Conservation (phyloP, 2,888 invertebrate genomes). For the Eristalinus sepulchralis region DNA sequence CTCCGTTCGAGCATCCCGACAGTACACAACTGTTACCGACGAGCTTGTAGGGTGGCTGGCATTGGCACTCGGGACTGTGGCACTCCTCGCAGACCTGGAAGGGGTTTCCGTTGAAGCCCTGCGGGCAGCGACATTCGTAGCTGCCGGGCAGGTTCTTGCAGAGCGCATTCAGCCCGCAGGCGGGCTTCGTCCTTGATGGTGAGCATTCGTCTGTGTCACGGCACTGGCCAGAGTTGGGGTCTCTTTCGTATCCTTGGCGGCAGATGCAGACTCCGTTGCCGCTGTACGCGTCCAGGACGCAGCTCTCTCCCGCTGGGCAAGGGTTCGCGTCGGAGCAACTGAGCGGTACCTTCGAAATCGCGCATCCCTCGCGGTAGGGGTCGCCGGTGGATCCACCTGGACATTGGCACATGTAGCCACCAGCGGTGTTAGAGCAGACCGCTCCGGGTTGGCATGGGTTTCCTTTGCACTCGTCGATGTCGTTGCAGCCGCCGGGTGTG, state of each 20-base stretch:
- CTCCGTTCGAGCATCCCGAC: conserved; percentile 90
- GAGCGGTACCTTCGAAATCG: conserved; percentile 84
- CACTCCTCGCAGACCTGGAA: conserved; percentile 93
- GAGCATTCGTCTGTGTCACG: conserved; percentile 93
- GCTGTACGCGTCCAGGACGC: conserved; percentile 87
- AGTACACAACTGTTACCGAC: conserved; percentile 92
- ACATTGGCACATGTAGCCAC: conserved; percentile 93
- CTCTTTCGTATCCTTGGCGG: conserved; percentile 92
- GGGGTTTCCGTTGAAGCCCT: conserved; percentile 94
- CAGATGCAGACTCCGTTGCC: conserved; percentile 94
- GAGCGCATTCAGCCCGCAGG: conserved; percentile 93
- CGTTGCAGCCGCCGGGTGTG: conserved; percentile 88
- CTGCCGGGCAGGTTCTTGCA: conserved; percentile 96
- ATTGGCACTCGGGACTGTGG: conserved; percentile 90
- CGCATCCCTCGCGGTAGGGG: conserved; percentile 90
- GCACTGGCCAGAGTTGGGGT: conserved; percentile 87
- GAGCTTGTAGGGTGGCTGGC: conserved; percentile 92
- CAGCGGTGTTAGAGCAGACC: conserved; percentile 93
- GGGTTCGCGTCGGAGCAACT: conserved; percentile 89
- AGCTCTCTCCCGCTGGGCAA: conserved; percentile 92
- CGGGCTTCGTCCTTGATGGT: conserved; percentile 87
- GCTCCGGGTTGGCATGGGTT: conserved; percentile 93
- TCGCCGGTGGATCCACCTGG: conserved; percentile 91
- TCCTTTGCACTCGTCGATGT: conserved; percentile 92
- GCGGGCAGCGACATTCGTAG: conserved; percentile 95